These are phyloP conservation scores for Marmota monax DNA, from an alignment of 2,113 vertebrate species.

Conservation along the genomic window DNA sequence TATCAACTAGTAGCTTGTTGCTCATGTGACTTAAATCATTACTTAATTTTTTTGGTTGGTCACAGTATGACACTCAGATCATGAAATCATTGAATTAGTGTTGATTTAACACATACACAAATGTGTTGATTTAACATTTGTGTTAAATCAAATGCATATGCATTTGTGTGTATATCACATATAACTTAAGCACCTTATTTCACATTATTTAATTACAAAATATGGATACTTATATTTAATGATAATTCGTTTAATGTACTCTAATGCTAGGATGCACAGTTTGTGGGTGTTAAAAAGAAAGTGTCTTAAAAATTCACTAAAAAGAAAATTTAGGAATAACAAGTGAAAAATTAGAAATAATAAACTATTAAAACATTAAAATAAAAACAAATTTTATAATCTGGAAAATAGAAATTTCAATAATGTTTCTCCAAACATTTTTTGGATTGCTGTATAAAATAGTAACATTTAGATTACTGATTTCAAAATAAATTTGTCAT, in stretches of 20 bases:
- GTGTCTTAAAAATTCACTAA: background rate
- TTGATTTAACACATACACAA: background rate
- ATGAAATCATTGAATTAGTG: background rate
- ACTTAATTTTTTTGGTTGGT: background rate
- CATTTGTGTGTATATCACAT: too few species aligned
- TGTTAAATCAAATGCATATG: too few species aligned
- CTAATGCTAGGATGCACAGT: background rate
- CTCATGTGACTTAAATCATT: background rate
- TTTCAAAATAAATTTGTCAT: constrained; percentile 6
- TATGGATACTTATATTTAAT: background rate
- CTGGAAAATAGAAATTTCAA: background rate
- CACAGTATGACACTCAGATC: background rate
- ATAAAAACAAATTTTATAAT: background rate
- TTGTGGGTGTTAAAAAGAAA: background rate
- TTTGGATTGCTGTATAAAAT: background rate
- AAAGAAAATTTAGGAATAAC: background rate
- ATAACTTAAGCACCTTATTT: background rate
- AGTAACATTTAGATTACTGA: background rate
- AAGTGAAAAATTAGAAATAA: background rate
- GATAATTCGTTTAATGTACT: background rate
- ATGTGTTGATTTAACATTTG: background rate
- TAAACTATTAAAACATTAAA: background rate
- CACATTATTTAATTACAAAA: background rate
- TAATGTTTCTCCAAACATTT: background rate
- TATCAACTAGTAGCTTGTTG: background rate